Conservation (phyloP, 1,140 invertebrate genomes). For the Tigriopus japonicus region DNA sequence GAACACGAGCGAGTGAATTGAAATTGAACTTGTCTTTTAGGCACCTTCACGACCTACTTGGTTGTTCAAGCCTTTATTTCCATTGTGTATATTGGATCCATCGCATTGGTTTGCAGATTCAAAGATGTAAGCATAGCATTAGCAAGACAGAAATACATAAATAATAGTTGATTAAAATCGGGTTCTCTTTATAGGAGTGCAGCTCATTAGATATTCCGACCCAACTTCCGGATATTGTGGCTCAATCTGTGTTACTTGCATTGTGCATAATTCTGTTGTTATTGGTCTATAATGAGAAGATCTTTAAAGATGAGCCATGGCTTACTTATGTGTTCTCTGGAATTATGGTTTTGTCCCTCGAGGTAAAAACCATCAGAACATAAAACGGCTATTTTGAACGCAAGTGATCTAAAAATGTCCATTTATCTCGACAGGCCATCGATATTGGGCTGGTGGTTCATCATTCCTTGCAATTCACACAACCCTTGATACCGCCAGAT, state of each 20-base stretch:
- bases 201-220: not conserved
- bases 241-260: conserved; percentile 16
- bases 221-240: conserved; percentile 19
- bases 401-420: no score
- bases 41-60: not conserved
- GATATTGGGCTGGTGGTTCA: no score
- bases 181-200: not conserved
- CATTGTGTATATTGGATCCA: not conserved
- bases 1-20: no score
- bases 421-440: no score
- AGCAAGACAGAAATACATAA: no score
- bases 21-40: no score
- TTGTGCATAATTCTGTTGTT: conserved; percentile 17
- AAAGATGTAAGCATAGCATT: not conserved
- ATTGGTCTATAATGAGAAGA: conserved; percentile 20
- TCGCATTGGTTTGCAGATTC: not conserved
- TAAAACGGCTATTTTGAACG: no score
- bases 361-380: conserved; percentile 12
- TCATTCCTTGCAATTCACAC: no score
- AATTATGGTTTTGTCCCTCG: conserved; percentile 19
- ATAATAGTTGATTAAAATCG: not conserved
- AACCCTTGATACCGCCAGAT: no score
- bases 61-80: not conserved
- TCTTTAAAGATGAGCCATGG: conserved; percentile 21
- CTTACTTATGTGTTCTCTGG: conserved; percentile 23